Percentiles rank a stretch among this genome's conserved stretches.
These are phyloP conservation scores for Thecocarcelia acutangulata DNA, from an alignment of 2,888 invertebrate genomes.

Conservation along the genomic window DNA sequence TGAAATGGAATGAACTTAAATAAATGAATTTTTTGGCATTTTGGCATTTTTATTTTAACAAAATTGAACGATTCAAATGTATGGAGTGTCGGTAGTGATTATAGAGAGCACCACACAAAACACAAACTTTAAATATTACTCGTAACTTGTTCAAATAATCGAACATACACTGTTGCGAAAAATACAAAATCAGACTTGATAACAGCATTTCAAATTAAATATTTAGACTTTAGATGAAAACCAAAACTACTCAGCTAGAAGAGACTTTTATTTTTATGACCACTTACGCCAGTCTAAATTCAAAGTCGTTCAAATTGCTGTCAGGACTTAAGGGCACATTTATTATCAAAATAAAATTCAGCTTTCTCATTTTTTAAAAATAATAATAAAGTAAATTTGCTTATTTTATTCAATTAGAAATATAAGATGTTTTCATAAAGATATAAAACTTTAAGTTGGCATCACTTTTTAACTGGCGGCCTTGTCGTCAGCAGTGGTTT, in stretches of 20 bases:
- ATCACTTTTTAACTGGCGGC: too few species aligned
- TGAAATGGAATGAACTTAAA: slow-evolving; percentile 35
- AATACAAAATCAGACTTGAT: slow-evolving; percentile 32
- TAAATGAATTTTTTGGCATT: slow-evolving; percentile 51
- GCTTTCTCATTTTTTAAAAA: not conserved
- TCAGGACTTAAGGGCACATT: slow-evolving; percentile 35
- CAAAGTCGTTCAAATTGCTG: slow-evolving; percentile 29
- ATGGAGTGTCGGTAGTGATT: slow-evolving; percentile 13
- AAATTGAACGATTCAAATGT: slow-evolving; percentile 21
- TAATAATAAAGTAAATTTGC: not conserved
- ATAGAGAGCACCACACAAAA: too few species aligned
- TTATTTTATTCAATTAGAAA: too few species aligned
- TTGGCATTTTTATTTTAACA: slow-evolving; percentile 49
- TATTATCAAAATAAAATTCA: slow-evolving; percentile 10
- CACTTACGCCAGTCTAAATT: not conserved
- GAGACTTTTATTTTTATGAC: slow-evolving; percentile 5
- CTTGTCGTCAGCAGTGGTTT: too few species aligned
- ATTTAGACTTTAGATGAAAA: slow-evolving; percentile 25
- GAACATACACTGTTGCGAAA: not conserved
- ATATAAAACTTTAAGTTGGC: too few species aligned
- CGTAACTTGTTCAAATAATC: not conserved
- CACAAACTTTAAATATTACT: too few species aligned
- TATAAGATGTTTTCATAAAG: too few species aligned
- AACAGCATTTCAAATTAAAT: slow-evolving; percentile 42
- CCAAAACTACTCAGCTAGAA: slow-evolving; percentile 6